These are phyloP conservation scores for Dipodomys spectabilis DNA, from an alignment of 2,113 vertebrate species.

Conservation along the genomic window DNA sequence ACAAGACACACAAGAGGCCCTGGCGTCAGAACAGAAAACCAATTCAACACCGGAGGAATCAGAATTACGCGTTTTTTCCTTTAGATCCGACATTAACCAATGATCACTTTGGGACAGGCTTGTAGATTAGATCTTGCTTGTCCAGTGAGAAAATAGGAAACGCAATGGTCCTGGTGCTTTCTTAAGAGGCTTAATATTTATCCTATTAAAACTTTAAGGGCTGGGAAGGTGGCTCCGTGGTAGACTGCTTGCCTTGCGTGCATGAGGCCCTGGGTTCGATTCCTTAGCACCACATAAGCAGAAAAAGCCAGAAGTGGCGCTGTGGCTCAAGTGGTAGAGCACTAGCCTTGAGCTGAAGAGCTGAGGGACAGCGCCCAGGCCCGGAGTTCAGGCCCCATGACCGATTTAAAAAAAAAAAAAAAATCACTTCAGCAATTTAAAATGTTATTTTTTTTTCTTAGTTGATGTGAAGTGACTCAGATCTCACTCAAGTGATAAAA, in stretches of 20 bases:
- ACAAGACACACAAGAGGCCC: not conserved
- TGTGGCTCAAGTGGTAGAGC: too few relatives aligned
- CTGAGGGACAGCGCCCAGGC: too few relatives aligned
- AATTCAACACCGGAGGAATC: constrained; percentile 15
- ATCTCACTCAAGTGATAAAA: constrained; percentile 11
- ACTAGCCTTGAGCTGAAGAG: too few relatives aligned
- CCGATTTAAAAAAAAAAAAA: not conserved
- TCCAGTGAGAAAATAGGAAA: constrained; percentile 14
- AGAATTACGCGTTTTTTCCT: not conserved
- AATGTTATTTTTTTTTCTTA: constrained; percentile 44
- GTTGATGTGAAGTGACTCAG: not conserved
- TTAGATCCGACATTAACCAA: not conserved
- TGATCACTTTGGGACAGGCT: not conserved
- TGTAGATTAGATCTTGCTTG: not conserved
- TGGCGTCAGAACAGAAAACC: not conserved
- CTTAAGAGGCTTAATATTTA: constrained; percentile 10
- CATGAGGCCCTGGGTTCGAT: too few relatives aligned
- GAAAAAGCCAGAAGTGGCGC: too few relatives aligned
- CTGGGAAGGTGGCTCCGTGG: too few relatives aligned
- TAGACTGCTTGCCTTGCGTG: too few relatives aligned
- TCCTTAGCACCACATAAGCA: too few relatives aligned
- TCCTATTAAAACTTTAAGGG: not conserved
- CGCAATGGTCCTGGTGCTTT: constrained; percentile 3
- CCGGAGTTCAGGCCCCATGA: not conserved
- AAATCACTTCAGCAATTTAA: constrained; percentile 9